Evolutionary conservation across 2,113 vertebrate species (phyloP).

Genomic region (Mustela lutreola): DNA sequence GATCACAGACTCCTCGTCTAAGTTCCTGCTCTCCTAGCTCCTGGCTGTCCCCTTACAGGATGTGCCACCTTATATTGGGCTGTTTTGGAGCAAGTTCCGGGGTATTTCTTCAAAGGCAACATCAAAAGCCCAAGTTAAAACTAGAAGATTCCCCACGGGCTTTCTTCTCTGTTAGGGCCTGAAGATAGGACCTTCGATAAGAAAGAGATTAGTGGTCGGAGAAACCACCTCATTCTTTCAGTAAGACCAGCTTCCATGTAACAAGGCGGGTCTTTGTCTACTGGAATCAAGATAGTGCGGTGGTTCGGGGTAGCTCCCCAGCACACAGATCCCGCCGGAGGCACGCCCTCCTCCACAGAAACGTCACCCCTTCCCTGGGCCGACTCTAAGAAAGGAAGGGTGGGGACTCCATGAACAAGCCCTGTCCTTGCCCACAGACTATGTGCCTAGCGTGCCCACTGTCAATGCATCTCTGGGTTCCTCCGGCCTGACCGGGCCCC

Average conservation of each 20-base stretch:
- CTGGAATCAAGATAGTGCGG: neutral
- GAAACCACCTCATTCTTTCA: neutral
- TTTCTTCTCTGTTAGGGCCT: neutral
- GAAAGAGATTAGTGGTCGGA: neutral
- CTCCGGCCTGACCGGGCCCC: neutral
- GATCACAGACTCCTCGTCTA: neutral
- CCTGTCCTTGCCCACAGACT: neutral
- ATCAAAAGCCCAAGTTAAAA: neutral
- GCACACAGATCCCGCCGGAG: fast-evolving
- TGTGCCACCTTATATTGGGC: neutral
- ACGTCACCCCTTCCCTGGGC: neutral
- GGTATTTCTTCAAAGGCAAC: conserved; percentile 3
- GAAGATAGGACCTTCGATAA: neutral
- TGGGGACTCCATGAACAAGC: neutral
- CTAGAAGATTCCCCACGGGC: neutral
- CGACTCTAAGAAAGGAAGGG: neutral
- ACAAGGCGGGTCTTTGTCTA: neutral
- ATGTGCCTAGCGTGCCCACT: neutral
- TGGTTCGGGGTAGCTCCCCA: fast-evolving
- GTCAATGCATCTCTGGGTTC: neutral
- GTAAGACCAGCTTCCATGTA: neutral
- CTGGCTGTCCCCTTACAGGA: neutral
- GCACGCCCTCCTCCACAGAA: neutral
- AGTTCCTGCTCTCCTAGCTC: neutral
- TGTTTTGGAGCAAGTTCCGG: neutral